Conservation (phyloP, 2,113 vertebrate species). For the Malurus alboscapulatus region DNA sequence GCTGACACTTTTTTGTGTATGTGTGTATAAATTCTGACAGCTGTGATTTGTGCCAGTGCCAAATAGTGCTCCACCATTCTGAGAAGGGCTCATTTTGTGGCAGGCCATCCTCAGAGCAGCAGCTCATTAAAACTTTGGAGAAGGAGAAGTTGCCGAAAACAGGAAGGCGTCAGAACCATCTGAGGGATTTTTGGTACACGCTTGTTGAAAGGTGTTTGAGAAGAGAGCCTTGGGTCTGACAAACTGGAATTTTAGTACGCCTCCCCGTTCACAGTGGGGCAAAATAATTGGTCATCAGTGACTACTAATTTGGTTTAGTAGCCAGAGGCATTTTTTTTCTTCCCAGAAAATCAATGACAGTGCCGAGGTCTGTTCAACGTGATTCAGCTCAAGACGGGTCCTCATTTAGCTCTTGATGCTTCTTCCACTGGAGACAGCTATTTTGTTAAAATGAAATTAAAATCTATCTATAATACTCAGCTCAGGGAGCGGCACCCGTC, state of each 20-base stretch:
- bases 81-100: conserved; percentile 63
- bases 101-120: conserved; percentile 61
- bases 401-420: conserved; percentile 74
- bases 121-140: conserved; percentile 84
- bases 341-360: conserved; percentile 83
- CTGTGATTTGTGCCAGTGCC: conserved; percentile 68
- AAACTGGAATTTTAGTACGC: conserved; percentile 79
- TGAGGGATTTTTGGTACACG: conserved; percentile 69
- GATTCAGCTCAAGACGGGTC: conserved; percentile 70
- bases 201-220: conserved; percentile 79
- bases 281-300: conserved; percentile 89
- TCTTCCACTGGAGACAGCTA: conserved; percentile 76
- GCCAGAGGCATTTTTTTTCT: conserved; percentile 83
- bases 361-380: conserved; percentile 70
- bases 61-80: not conserved
- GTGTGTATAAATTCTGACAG: conserved; percentile 76
- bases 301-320: conserved; percentile 86
- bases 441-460: conserved; percentile 84
- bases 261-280: conserved; percentile 75
- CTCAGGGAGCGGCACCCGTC: conserved; percentile 11
- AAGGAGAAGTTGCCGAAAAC: conserved; percentile 70
- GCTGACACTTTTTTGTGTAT: conserved; percentile 69
- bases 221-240: conserved; percentile 80
- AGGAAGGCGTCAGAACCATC: conserved; percentile 70
- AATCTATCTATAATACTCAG: conserved; percentile 62